A percentile compares a stretch with the other conserved stretches of the same genome.
phyloP scores from a whole-genome alignment of 2,113 vertebrate species.

The Carollia perspicillata region DNA sequence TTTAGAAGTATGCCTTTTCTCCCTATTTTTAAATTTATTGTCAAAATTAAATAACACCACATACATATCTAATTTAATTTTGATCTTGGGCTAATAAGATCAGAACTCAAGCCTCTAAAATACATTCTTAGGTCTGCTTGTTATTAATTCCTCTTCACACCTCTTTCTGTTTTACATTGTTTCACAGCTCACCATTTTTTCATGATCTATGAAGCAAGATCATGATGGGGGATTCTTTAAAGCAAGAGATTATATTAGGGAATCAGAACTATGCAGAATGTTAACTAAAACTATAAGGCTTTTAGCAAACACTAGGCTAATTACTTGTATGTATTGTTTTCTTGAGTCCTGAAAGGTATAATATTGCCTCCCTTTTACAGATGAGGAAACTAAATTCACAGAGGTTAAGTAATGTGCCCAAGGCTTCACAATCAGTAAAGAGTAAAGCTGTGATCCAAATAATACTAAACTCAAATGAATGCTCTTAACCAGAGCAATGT shows the following conservation, averaged over 20 bases:
- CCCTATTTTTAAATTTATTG: conserved; percentile 8
- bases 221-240: background rate
- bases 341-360: background rate
- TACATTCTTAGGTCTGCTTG: background rate
- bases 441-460: background rate
- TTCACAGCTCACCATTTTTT: background rate
- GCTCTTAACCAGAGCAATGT: background rate
- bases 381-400: background rate
- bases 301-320: background rate
- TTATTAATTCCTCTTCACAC: background rate
- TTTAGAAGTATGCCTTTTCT: background rate
- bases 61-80: conserved; percentile 23
- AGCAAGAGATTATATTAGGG: background rate
- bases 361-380: background rate
- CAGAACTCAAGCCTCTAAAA: background rate
- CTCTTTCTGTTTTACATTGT: background rate
- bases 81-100: background rate
- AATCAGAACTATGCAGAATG: background rate
- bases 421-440: background rate
- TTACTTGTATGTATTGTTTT: background rate
- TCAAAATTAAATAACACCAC: conserved; percentile 32
- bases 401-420: background rate
- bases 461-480: background rate
- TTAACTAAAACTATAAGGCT: background rate
- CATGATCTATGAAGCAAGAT: background rate